phyloP scores from a whole-genome alignment of 1,140 invertebrate genomes.

The Cecropterus lyciades region DNA sequence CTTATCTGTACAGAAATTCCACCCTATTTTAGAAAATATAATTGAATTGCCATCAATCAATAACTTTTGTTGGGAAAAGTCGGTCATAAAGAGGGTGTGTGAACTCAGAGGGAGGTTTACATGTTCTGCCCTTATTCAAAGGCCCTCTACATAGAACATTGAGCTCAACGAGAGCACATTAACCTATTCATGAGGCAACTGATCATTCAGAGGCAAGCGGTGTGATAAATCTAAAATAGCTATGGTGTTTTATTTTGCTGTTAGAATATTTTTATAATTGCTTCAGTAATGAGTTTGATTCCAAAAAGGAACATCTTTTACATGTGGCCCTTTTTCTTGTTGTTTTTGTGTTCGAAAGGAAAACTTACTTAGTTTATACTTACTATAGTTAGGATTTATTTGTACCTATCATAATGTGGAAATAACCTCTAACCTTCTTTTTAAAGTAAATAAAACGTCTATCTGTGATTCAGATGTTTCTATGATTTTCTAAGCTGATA shows the following conservation, averaged over 20 bases:
- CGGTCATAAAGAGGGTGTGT: neutral
- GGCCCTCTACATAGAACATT: constrained; percentile 26
- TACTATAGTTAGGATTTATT: too few relatives aligned
- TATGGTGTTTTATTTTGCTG: too few relatives aligned
- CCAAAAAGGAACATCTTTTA: too few relatives aligned
- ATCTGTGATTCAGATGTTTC: too few relatives aligned
- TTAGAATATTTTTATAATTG: neutral
- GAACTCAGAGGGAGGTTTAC: constrained; percentile 7
- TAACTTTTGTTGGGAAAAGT: neutral
- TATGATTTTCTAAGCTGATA: too few relatives aligned
- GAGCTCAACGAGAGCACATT: constrained; percentile 23
- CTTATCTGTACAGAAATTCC: too few relatives aligned
- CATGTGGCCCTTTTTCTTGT: neutral
- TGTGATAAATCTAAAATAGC: neutral
- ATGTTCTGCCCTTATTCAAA: constrained; percentile 22
- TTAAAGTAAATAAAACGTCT: too few relatives aligned
- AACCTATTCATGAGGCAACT: constrained; percentile 29
- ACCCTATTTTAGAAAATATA: too few relatives aligned
- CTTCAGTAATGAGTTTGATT: neutral
- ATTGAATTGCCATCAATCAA: neutral
- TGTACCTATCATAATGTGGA: too few relatives aligned
- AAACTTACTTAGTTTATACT: too few relatives aligned
- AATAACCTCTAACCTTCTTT: too few relatives aligned
- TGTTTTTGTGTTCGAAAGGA: too few relatives aligned
- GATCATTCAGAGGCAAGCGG: constrained; percentile 7